Percentiles rank a stretch among this genome's conserved stretches.
phyloP scores from a whole-genome alignment of 2,888 invertebrate species.

The Eubasilissa splendida region DNA sequence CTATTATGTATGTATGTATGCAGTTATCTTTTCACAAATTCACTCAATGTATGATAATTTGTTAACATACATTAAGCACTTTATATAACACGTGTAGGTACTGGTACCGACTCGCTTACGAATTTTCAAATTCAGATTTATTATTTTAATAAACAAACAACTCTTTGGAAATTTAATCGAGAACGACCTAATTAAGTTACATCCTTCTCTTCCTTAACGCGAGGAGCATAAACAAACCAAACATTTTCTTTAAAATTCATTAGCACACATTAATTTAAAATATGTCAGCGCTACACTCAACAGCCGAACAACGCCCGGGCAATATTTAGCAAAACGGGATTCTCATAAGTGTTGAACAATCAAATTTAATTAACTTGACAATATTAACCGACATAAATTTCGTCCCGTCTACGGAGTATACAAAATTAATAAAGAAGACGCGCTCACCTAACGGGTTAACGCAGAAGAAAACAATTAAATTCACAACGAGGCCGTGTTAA shows the following conservation, averaged over 20 bases:
- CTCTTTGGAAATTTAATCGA: no score
- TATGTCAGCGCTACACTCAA: slow-evolving; percentile 10
- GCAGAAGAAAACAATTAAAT: slow-evolving; percentile 28
- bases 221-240: slow-evolving; percentile 2
- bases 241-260: slow-evolving; percentile 15
- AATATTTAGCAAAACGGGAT: slow-evolving; percentile 14
- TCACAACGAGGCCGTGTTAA: slow-evolving; percentile 17
- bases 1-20: no score
- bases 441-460: not conserved
- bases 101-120: no score
- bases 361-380: slow-evolving; percentile 27
- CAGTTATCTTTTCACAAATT: no score
- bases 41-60: no score
- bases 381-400: slow-evolving; percentile 16
- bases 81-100: no score
- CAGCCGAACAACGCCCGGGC: not conserved
- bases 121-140: no score
- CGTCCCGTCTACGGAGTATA: not conserved
- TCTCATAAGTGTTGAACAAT: slow-evolving; percentile 16
- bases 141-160: no score
- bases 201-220: not conserved
- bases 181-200: no score
- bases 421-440: slow-evolving; percentile 26
- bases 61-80: no score
- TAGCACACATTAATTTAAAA: slow-evolving; percentile 27